A percentile compares a stretch with the other conserved stretches of the same genome.
These are phyloP conservation scores for Lagopus muta DNA, from an alignment of 2,113 vertebrate genomes.

Conservation along the genomic window DNA sequence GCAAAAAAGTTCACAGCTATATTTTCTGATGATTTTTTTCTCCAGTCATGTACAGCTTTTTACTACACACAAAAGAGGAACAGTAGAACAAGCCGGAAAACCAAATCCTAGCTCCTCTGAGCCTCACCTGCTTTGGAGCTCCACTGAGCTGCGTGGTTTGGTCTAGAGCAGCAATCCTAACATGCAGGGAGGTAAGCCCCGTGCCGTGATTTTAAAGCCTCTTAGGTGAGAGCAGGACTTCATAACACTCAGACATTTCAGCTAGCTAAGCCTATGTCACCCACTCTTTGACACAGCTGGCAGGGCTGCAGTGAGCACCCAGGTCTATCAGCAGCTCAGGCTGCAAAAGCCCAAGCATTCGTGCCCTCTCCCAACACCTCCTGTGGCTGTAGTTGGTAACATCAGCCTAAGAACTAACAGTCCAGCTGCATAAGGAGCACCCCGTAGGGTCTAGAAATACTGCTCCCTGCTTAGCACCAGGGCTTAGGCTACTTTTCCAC, in stretches of 20 bases:
- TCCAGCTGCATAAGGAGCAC: background rate
- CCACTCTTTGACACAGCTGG: background rate
- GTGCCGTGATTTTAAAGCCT: background rate
- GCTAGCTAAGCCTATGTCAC: background rate
- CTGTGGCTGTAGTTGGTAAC: background rate
- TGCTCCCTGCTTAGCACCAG: background rate
- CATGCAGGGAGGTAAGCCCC: fast-evolving
- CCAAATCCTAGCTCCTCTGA: background rate
- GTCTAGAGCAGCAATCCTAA: background rate
- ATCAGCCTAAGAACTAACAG: background rate
- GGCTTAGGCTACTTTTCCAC: conserved; percentile 44
- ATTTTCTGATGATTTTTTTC: background rate
- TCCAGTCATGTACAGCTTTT: background rate
- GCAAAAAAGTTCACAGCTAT: background rate
- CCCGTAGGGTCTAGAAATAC: background rate
- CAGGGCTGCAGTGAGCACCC: background rate
- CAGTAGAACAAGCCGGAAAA: background rate
- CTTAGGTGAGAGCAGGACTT: background rate
- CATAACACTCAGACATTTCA: background rate
- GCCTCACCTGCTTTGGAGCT: background rate
- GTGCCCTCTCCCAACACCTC: background rate
- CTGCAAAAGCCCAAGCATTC: background rate
- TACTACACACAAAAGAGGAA: background rate
- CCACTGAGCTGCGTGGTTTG: background rate
- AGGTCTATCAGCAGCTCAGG: background rate